Conservation (phyloP, 1,140 invertebrate species). For the Drosophila rufa region DNA sequence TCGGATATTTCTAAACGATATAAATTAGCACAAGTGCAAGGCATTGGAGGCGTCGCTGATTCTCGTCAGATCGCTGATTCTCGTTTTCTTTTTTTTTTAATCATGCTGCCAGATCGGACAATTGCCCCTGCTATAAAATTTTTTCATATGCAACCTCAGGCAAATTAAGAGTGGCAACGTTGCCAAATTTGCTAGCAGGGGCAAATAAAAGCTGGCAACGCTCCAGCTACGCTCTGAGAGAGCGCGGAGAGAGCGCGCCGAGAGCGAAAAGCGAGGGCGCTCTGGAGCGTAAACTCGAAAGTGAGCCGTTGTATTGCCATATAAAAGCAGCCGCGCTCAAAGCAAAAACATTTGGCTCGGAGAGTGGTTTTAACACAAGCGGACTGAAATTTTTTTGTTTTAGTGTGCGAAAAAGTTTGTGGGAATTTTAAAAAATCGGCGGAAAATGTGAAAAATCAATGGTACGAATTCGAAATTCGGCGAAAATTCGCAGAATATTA, state of each 20-base stretch:
- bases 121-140: too few species aligned
- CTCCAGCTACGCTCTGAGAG: too few species aligned
- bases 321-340: slow-evolving; percentile 14
- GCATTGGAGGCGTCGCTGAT: too few species aligned
- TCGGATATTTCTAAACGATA: too few species aligned
- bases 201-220: too few species aligned
- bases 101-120: too few species aligned
- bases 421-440: slow-evolving; percentile 75
- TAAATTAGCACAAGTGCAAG: too few species aligned
- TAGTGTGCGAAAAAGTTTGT: slow-evolving; percentile 84
- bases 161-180: too few species aligned
- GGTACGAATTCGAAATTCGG: slow-evolving; percentile 74
- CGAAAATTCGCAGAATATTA: slow-evolving; percentile 68
- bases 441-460: slow-evolving; percentile 83
- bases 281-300: not conserved
- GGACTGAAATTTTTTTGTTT: slow-evolving; percentile 84
- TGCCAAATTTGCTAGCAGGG: too few species aligned
- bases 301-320: not conserved
- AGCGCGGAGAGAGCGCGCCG: not conserved
- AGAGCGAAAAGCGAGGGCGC: slow-evolving; percentile 1
- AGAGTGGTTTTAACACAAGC: slow-evolving; percentile 69
- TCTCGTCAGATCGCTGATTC: too few species aligned
- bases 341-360: slow-evolving; percentile 30
- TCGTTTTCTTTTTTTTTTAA: too few species aligned
- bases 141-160: too few species aligned